These are phyloP conservation scores for Siderastrea radians DNA, from an alignment of 92 coral and sea anemone genomes.

Conservation along the genomic window DNA sequence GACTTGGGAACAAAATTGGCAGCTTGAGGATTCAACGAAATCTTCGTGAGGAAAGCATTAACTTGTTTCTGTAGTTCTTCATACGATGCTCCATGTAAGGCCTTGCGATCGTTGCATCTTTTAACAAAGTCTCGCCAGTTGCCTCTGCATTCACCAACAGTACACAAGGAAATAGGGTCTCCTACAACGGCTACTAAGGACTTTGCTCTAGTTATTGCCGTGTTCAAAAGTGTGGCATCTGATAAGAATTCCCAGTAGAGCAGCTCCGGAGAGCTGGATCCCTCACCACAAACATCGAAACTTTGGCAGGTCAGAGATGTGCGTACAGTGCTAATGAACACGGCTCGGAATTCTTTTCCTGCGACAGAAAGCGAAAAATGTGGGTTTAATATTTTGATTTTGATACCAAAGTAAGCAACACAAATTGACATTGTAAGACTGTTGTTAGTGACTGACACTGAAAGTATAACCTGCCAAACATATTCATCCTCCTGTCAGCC, in stretches of 20 bases:
- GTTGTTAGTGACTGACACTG: too few species aligned
- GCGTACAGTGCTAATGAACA: slow-evolving; percentile 85
- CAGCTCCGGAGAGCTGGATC: neutral
- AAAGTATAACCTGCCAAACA: too few species aligned
- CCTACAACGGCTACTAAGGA: slow-evolving; percentile 84
- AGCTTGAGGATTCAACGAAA: slow-evolving; percentile 44
- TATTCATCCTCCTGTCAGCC: too few species aligned
- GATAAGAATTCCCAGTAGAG: slow-evolving; percentile 56
- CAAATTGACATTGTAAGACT: too few species aligned
- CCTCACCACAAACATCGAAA: neutral
- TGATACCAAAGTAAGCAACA: too few species aligned
- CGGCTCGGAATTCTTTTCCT: slow-evolving; percentile 83
- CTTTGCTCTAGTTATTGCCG: slow-evolving; percentile 86
- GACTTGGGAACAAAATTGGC: slow-evolving; percentile 27
- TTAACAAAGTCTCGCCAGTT: slow-evolving; percentile 77
- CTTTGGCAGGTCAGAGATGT: slow-evolving; percentile 65
- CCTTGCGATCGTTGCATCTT: slow-evolving; percentile 47
- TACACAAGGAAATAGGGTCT: slow-evolving; percentile 77
- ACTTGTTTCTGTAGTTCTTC: slow-evolving; percentile 41
- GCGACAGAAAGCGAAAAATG: neutral
- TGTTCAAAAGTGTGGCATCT: slow-evolving; percentile 72
- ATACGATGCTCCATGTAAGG: slow-evolving; percentile 56
- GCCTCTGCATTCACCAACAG: slow-evolving; percentile 67
- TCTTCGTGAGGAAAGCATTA: slow-evolving; percentile 8
- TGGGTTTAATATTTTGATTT: too few species aligned